Conservation (phyloP, 2,888 invertebrate species). For the Heliconius hortense region DNA sequence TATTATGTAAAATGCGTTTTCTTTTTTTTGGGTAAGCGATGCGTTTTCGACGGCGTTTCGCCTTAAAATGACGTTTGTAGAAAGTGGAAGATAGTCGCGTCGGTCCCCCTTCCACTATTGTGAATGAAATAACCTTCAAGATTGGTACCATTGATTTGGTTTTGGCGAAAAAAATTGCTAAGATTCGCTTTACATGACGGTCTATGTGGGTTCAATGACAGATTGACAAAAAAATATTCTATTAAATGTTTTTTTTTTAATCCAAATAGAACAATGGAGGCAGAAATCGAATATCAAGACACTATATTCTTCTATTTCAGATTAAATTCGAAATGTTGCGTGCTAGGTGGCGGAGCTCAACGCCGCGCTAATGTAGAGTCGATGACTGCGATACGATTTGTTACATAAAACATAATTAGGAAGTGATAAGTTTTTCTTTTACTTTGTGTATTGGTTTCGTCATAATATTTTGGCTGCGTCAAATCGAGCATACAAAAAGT, state of each 20-base stretch:
- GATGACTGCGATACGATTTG: too few species aligned
- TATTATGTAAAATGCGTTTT: constrained; percentile 18
- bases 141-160: constrained; percentile 10
- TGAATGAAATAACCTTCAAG: constrained; percentile 20
- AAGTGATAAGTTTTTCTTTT: background rate
- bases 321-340: background rate
- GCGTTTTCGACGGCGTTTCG: background rate
- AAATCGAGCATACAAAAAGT: background rate
- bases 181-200: background rate
- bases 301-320: background rate
- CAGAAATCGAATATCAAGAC: background rate
- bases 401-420: background rate
- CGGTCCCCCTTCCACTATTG: background rate
- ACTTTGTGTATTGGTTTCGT: background rate
- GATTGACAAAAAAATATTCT: background rate
- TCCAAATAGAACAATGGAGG: too few species aligned
- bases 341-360: background rate
- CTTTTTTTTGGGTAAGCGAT: constrained; percentile 12
- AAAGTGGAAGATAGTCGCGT: constrained; percentile 17
- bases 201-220: background rate
- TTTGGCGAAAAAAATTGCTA: background rate
- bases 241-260: too few species aligned
- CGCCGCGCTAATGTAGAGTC: background rate
- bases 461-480: constrained; percentile 11
- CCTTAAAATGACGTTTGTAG: constrained; percentile 21